These are phyloP conservation scores for Auanema sp. DNA, from an alignment of 2,888 invertebrate genomes.

Conservation along the genomic window DNA sequence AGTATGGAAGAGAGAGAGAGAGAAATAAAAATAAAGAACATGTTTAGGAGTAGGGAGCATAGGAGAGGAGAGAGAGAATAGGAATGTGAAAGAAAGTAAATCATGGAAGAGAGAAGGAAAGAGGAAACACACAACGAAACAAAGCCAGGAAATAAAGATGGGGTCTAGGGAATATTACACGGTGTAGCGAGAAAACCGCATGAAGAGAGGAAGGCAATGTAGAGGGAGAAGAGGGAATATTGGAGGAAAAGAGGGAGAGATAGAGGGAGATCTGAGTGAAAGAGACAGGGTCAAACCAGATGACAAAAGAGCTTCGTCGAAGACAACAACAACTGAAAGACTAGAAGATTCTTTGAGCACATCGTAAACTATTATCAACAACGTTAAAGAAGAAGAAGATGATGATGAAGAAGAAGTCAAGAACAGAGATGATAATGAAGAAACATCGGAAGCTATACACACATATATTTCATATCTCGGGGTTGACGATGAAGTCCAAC, in stretches of 20 bases:
- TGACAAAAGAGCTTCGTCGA: too few relatives aligned
- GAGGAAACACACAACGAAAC: neutral
- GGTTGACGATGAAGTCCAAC: too few relatives aligned
- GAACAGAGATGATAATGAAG: neutral
- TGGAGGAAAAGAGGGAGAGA: constrained; percentile 8
- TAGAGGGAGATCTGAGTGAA: constrained; percentile 7
- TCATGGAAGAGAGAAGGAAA: neutral
- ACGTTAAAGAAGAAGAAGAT: neutral
- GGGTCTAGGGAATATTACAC: constrained; percentile 8
- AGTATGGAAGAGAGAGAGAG: constrained; percentile 10
- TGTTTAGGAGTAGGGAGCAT: constrained; percentile 13
- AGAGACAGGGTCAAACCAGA: constrained; percentile 22
- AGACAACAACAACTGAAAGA: neutral
- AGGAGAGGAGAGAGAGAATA: constrained; percentile 14
- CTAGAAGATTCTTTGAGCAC: neutral
- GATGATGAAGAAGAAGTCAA: neutral
- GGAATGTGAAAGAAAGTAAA: neutral
- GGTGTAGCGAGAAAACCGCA: constrained; percentile 12
- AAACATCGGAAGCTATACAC: too few relatives aligned
- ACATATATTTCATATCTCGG: too few relatives aligned
- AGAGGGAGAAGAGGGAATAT: neutral
- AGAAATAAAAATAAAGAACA: constrained; percentile 15
- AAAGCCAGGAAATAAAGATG: constrained; percentile 13
- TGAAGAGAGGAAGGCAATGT: constrained; percentile 18
- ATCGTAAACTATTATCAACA: too few relatives aligned